phyloP scores from a whole-genome alignment of 2,888 invertebrate species.

The Epistrophella euchroma region DNA sequence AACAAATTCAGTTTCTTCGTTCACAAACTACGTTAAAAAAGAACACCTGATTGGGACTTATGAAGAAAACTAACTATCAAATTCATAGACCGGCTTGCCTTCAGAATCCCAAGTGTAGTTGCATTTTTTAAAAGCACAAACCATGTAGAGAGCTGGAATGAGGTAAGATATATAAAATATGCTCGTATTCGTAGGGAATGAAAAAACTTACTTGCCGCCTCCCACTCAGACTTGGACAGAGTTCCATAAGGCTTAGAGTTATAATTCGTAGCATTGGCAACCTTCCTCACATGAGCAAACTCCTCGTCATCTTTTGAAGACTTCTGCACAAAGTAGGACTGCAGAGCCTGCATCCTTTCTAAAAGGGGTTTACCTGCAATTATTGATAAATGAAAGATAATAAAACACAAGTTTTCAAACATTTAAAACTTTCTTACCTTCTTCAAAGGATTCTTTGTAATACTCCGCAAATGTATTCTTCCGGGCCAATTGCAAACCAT shows the following conservation, averaged over 20 bases:
- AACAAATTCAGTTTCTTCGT: conserved; percentile 18
- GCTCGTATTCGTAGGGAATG: background rate
- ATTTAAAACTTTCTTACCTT: conserved; percentile 75
- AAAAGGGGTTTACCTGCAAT: conserved; percentile 85
- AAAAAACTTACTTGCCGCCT: conserved; percentile 90
- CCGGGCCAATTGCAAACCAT: conserved; percentile 88
- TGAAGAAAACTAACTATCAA: conserved; percentile 70
- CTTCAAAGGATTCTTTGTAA: conserved; percentile 84
- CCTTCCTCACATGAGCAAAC: conserved; percentile 89
- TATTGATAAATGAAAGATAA: conserved; percentile 7
- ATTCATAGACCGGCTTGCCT: conserved; percentile 86
- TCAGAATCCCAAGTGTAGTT: conserved; percentile 87
- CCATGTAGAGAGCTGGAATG: conserved; percentile 90
- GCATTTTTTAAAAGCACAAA: conserved; percentile 93
- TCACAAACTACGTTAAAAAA: conserved; percentile 18
- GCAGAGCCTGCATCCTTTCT: conserved; percentile 91
- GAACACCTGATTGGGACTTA: background rate
- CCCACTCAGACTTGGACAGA: conserved; percentile 95
- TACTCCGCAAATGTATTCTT: conserved; percentile 92
- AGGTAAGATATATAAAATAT: background rate
- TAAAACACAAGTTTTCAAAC: background rate
- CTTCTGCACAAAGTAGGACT: conserved; percentile 88
- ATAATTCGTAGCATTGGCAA: conserved; percentile 82
- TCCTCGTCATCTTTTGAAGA: conserved; percentile 86
- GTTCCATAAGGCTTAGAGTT: conserved; percentile 88